Evolutionary conservation across 2,888 invertebrate species (phyloP).

Genomic region (Hydrotaea cyrtoneurina): DNA sequence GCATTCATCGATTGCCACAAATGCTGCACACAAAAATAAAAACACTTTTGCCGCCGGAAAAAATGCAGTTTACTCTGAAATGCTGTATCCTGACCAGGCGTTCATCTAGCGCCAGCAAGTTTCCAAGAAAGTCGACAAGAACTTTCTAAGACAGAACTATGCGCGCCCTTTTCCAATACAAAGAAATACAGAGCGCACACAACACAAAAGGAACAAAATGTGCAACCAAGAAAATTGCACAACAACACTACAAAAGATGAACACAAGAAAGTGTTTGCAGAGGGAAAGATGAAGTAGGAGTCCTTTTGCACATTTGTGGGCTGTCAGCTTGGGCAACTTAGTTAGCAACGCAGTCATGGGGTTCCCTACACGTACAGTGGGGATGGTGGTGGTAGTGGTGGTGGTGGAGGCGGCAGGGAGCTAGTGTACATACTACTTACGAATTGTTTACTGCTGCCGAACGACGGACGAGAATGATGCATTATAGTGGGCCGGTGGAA

Average conservation of each 20-base stretch:
- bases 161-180: conserved; percentile 49
- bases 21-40: conserved; percentile 5
- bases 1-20: conserved; percentile 36
- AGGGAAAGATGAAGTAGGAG: not conserved
- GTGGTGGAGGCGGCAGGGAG: no score
- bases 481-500: not conserved
- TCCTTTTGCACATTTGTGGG: not conserved
- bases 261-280: not conserved
- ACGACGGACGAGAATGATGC: not conserved
- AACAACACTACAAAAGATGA: not conserved
- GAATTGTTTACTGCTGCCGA: not conserved
- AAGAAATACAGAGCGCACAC: not conserved
- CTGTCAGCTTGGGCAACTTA: not conserved
- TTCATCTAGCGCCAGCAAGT: conserved; percentile 54
- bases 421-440: not conserved
- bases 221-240: conserved; percentile 24
- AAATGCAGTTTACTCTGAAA: conserved; percentile 59
- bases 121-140: conserved; percentile 40
- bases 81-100: conserved; percentile 56
- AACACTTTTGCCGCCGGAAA: conserved; percentile 44
- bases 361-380: not conserved
- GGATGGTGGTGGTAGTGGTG: not conserved
- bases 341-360: not conserved
- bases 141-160: conserved; percentile 49
- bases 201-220: conserved; percentile 49